Evolutionary conservation across 2,888 invertebrate species (phyloP), one percentile per base, ranked within the genome.

Genomic region (Gerris lacustris): DNA sequence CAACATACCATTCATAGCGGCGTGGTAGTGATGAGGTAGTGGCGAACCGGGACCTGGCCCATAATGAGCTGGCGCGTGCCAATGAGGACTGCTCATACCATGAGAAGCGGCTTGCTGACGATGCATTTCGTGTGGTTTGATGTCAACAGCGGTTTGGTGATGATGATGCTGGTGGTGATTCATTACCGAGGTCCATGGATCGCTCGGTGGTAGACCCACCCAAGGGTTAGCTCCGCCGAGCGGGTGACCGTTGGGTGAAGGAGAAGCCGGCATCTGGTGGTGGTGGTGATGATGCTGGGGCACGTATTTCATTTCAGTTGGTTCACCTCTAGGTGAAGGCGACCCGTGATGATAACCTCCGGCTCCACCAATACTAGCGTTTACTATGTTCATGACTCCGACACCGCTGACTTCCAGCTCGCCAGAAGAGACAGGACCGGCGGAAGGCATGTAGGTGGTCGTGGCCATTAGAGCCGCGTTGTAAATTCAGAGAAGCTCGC

Each of bases 291-390:
- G 87, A 82, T 93, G 94, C 81, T 90, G 90, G 74, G 86, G 84
- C 86, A 91, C 87, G 82, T 96, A 96, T 84, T 96, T 96, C 94
- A 96, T 94, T 83, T 96, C 96, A 79, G 90, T 90, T 79, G 92
- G 92, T 76, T 87, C 86, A 78, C 89, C 90, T 79, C 92, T 87
- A 80, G 92, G 92, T 84, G 92, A 92, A 82, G 88, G 89, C 81
- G 88, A 88, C 73, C 85, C 83, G 81, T 89, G 89, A 81, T 92
- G 92, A 64, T 72, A 70, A 71, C 77, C 74, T 67, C 74, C 76
- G 69, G 72, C 73, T 63, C 72, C 73, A 68, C 76, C 76, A 73
- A 76, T 76, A 68, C 76, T 76, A 75, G 78, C 76, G 77, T 79
- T 79, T 75, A 79, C 80, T 76, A 78, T 80, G 79, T 79, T 81